phyloP scores from a whole-genome alignment of 2,888 invertebrate genomes.

The Lasioglossum lativentre region DNA sequence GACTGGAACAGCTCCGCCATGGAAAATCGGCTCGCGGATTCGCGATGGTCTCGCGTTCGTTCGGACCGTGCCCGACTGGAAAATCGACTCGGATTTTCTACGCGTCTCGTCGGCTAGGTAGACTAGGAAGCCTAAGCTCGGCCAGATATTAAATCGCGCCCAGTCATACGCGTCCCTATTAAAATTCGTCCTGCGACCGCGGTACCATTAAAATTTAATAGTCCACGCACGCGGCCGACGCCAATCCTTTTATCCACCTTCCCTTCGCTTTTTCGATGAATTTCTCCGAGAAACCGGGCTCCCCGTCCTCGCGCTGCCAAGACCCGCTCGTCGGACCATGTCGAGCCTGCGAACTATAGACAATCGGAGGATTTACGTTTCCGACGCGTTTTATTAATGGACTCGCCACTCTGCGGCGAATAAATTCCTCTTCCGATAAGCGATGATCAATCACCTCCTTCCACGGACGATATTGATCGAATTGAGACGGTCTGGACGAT shows the following conservation, averaged over 20 bases:
- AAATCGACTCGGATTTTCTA: constrained; percentile 9
- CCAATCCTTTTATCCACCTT: constrained; percentile 22
- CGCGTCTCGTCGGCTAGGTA: neutral
- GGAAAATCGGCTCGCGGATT: constrained; percentile 26
- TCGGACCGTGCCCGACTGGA: neutral
- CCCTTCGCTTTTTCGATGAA: constrained; percentile 34
- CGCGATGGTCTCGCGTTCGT: constrained; percentile 3
- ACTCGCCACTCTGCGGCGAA: neutral
- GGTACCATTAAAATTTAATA: constrained; percentile 61
- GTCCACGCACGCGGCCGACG: constrained; percentile 47
- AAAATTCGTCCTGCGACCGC: constrained; percentile 44
- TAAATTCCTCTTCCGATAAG: neutral
- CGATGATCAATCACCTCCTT: neutral
- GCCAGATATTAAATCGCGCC: constrained; percentile 31
- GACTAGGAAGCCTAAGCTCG: neutral
- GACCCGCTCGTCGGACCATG: neutral
- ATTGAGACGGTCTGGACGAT: neutral
- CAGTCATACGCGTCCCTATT: constrained; percentile 21
- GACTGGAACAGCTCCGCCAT: constrained; percentile 23
- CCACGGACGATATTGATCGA: constrained; percentile 2
- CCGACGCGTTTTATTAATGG: constrained; percentile 23
- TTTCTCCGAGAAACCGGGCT: constrained; percentile 14
- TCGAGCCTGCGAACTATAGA: neutral
- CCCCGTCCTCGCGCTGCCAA: neutral
- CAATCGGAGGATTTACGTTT: constrained; percentile 22